phyloP scores from a whole-genome alignment of 1,140 invertebrate species.

The Elysia chlorotica region DNA sequence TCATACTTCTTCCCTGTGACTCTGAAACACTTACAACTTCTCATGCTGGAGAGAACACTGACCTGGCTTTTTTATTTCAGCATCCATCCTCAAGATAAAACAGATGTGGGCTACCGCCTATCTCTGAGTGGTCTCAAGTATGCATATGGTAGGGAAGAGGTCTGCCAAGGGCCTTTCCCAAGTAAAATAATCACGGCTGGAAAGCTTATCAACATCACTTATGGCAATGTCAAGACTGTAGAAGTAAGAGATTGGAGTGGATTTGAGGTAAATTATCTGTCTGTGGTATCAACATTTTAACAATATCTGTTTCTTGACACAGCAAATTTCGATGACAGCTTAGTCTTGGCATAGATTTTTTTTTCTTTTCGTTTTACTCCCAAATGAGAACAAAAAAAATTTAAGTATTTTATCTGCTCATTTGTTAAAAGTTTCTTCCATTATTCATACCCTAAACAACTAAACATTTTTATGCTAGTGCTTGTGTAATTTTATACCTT shows the following conservation, averaged over 20 bases:
- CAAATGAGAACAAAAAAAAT: no score
- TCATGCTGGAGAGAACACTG: not conserved
- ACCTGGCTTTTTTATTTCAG: constrained; percentile 29
- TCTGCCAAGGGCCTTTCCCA: constrained; percentile 39
- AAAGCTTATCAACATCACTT: not conserved
- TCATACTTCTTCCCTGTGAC: no score
- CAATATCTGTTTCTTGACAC: no score
- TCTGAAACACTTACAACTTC: not conserved
- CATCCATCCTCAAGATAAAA: constrained; percentile 51
- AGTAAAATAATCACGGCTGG: not conserved
- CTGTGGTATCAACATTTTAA: no score
- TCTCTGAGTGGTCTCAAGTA: constrained; percentile 37
- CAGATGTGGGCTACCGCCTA: constrained; percentile 46
- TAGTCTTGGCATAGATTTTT: no score
- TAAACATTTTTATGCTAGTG: no score
- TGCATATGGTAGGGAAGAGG: constrained; percentile 38
- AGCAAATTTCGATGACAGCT: no score
- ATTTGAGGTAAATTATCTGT: constrained; percentile 22
- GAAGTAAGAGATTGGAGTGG: not conserved
- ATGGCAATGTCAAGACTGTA: not conserved
- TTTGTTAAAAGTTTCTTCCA: no score
- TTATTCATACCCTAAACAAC: no score
- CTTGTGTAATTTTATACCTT: no score
- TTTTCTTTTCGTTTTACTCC: no score
- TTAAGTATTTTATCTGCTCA: no score